Evolutionary conservation across 2,888 invertebrate species (phyloP).

Genomic region (Clusia tigrina): DNA sequence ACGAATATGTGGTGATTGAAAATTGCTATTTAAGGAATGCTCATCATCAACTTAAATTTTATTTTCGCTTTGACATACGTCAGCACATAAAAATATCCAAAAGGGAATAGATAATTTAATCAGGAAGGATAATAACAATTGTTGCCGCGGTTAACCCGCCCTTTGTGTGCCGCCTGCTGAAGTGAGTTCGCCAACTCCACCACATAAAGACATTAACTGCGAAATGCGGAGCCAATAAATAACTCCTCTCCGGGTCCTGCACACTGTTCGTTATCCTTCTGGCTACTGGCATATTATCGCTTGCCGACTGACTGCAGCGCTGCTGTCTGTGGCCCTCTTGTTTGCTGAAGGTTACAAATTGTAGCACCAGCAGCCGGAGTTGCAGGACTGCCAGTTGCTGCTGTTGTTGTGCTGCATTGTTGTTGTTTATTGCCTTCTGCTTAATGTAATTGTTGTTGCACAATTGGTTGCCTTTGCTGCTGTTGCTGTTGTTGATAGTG

Average conservation of each 20-base stretch:
- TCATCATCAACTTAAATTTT: no score
- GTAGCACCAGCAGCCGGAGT: background rate
- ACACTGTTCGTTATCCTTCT: background rate
- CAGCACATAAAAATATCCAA: background rate
- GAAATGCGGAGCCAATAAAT: slow-evolving; percentile 6
- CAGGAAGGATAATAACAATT: background rate
- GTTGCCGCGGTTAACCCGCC: background rate
- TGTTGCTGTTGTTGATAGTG: background rate
- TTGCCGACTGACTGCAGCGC: background rate
- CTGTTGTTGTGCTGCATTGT: background rate
- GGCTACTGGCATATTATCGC: background rate
- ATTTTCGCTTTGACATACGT: no score
- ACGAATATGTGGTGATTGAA: no score
- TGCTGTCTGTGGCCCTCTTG: background rate
- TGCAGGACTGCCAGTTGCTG: background rate
- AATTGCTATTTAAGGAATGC: no score
- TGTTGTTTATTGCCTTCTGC: slow-evolving; percentile 1
- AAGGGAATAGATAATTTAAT: slow-evolving; percentile 1
- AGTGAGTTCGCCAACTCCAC: background rate
- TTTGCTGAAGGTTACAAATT: slow-evolving; percentile 3
- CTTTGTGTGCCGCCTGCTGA: background rate
- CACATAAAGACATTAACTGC: slow-evolving; percentile 6
- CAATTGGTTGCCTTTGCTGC: background rate
- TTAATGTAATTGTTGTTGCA: slow-evolving; percentile 3
- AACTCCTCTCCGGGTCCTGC: background rate